A percentile compares a stretch with the other conserved stretches of the same genome.
These are phyloP conservation scores for Alethe diademata DNA, from an alignment of 2,113 vertebrate species.

Conservation along the genomic window DNA sequence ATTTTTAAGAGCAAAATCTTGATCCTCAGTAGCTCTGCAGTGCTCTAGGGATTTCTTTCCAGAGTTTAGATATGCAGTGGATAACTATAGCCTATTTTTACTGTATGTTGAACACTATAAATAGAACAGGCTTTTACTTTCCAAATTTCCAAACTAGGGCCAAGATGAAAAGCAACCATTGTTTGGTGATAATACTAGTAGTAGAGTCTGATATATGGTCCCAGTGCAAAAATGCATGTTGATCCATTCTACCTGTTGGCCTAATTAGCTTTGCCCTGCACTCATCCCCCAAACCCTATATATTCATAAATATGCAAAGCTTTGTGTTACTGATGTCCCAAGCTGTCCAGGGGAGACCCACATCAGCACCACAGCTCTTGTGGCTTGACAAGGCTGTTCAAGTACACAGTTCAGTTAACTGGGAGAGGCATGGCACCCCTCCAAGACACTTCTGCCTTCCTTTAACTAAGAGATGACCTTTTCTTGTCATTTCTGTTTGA, in stretches of 20 bases:
- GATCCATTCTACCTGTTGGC: background rate
- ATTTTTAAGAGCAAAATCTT: background rate
- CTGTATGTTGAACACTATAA: background rate
- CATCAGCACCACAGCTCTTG: background rate
- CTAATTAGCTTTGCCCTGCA: background rate
- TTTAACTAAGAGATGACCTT: background rate
- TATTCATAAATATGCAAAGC: background rate
- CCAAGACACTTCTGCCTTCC: background rate
- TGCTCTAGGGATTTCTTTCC: background rate
- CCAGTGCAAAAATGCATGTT: background rate
- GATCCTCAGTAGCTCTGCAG: background rate
- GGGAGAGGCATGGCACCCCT: background rate
- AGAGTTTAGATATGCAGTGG: background rate
- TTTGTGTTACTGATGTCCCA: background rate
- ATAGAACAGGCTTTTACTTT: background rate
- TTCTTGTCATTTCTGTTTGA: background rate
- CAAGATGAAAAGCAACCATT: background rate
- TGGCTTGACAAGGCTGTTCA: background rate
- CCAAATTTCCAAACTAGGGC: background rate
- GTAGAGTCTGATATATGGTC: background rate
- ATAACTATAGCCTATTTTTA: background rate
- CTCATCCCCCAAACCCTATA: background rate
- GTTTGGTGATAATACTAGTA: background rate
- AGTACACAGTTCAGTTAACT: background rate
- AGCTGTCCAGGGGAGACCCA: background rate